phyloP scores from a whole-genome alignment of 2,113 vertebrate species.

The Cottus gobio region DNA sequence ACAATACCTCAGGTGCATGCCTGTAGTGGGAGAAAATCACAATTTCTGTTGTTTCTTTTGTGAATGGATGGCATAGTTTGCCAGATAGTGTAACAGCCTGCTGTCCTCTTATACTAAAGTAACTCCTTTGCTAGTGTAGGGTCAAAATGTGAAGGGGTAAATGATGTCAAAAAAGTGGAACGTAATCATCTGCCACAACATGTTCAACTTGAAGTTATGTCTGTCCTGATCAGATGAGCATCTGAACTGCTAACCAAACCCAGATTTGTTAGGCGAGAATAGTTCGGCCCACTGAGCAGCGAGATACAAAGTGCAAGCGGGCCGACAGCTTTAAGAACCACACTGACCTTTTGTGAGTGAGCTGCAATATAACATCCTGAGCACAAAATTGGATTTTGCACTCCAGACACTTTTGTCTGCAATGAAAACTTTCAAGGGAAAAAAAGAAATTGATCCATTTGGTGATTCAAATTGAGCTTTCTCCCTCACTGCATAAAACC shows the following conservation, averaged over 20 bases:
- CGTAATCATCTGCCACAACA: neutral
- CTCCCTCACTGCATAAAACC: constrained; percentile 10
- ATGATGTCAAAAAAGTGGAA: neutral
- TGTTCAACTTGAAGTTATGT: neutral
- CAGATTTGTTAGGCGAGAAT: constrained; percentile 31
- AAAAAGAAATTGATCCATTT: constrained; percentile 57
- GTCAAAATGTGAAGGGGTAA: constrained; percentile 7
- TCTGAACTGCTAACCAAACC: constrained; percentile 11
- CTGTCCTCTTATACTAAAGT: constrained; percentile 10
- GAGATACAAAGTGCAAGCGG: constrained; percentile 37
- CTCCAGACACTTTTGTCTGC: constrained; percentile 47
- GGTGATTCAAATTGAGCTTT: constrained; percentile 63
- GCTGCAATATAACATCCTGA: constrained; percentile 46
- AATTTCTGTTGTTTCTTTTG: constrained; percentile 10
- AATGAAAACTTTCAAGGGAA: constrained; percentile 54
- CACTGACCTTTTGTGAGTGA: constrained; percentile 65
- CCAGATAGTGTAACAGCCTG: constrained; percentile 10
- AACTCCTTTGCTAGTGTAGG: neutral
- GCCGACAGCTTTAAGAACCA: constrained; percentile 53
- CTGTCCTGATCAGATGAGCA: constrained; percentile 7
- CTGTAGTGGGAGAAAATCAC: constrained; percentile 3
- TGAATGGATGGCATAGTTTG: constrained; percentile 22
- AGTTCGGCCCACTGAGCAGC: neutral
- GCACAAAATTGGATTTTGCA: constrained; percentile 59
- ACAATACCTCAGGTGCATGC: constrained; percentile 11